Conservation (phyloP, 2,888 invertebrate species). For the Tanypteryx hageni region DNA sequence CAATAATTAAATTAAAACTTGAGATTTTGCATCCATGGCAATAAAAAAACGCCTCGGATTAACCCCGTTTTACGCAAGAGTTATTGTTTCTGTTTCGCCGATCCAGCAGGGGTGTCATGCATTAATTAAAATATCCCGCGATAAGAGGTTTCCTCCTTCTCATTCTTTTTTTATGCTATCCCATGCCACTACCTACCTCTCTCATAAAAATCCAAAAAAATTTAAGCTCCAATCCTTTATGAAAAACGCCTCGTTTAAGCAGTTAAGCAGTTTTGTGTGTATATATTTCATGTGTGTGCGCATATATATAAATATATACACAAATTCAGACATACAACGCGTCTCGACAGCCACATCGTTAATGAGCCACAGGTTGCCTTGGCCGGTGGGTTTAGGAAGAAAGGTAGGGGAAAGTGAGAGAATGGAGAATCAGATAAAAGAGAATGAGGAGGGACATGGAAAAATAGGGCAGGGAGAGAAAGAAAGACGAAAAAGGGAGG, state of each 20-base stretch:
- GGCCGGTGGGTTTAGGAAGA: neutral
- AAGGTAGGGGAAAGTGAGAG: neutral
- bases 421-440: neutral
- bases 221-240: neutral
- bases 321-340: neutral
- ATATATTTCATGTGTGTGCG: no score
- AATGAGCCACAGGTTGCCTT: conserved; percentile 24
- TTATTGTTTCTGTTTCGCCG: conserved; percentile 13
- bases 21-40: neutral
- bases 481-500: neutral
- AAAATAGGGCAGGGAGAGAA: neutral
- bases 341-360: neutral
- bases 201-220: neutral
- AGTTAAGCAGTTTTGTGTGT: neutral
- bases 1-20: no score
- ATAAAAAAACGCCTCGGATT: conserved; percentile 5
- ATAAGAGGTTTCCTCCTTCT: neutral
- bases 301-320: neutral
- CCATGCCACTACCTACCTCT: neutral
- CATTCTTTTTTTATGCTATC: neutral
- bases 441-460: neutral
- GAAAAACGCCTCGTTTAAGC: conserved; percentile 1
- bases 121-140: conserved; percentile 19
- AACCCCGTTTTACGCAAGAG: conserved; percentile 23
- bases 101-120: conserved; percentile 17